A percentile compares a stretch with the other conserved stretches of the same genome.
These are phyloP conservation scores for Solenopsis invicta DNA, from an alignment of 1,140 invertebrate species.

Conservation along the genomic window DNA sequence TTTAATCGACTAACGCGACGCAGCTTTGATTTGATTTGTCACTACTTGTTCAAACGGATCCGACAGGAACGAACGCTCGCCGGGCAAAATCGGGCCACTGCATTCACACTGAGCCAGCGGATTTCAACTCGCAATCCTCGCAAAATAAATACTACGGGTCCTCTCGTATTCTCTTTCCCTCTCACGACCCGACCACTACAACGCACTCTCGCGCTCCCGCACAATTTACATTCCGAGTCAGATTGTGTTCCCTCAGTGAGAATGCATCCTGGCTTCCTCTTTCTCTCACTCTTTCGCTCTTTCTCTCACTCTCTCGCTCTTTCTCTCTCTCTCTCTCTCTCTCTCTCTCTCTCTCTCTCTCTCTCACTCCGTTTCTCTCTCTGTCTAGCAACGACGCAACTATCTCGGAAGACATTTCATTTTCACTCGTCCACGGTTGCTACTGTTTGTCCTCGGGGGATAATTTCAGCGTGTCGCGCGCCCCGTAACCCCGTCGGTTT, in stretches of 20 bases:
- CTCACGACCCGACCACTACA: not conserved
- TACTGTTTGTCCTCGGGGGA: constrained; percentile 46
- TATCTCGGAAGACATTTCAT: constrained; percentile 84
- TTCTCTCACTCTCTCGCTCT: not conserved
- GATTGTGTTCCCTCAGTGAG: constrained; percentile 70
- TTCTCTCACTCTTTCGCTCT: constrained; percentile 4
- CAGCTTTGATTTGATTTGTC: constrained; percentile 83
- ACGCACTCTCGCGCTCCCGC: constrained; percentile 50
- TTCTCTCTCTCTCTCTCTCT: constrained; percentile 3
- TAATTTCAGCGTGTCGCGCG: constrained; percentile 46
- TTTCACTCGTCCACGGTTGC: constrained; percentile 68
- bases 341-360: not conserved
- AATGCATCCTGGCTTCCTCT: constrained; percentile 69
- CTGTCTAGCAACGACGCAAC: constrained; percentile 71
- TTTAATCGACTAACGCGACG: constrained; percentile 80
- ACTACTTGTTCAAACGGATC: constrained; percentile 71
- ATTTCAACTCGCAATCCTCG: constrained; percentile 71
- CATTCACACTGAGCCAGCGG: constrained; percentile 69
- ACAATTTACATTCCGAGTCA: constrained; percentile 74
- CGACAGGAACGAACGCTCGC: constrained; percentile 69
- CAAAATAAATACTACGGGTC: constrained; percentile 75
- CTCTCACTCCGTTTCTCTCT: constrained; percentile 51
- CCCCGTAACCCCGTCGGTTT: constrained; percentile 31
- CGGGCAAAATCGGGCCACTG: constrained; percentile 60
- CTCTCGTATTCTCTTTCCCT: constrained; percentile 19